A percentile compares a stretch with the other conserved stretches of the same genome.
These are phyloP conservation scores for Rhimphoctona megacephalus DNA, from an alignment of 2,888 invertebrate species.

Conservation along the genomic window DNA sequence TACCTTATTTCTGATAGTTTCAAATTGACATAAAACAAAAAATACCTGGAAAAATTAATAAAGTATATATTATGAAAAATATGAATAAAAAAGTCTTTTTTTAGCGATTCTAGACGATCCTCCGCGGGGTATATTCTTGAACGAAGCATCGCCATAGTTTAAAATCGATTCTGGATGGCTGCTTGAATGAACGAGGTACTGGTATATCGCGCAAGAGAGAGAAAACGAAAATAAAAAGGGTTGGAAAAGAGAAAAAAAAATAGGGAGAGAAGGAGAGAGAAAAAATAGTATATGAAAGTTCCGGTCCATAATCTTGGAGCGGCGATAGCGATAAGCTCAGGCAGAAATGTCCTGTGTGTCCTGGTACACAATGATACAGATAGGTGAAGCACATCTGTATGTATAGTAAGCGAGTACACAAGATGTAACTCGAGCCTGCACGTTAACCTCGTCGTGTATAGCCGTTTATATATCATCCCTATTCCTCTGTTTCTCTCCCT, in stretches of 20 bases:
- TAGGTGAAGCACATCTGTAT: background rate
- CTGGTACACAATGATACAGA: conserved; percentile 5
- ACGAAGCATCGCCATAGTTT: background rate
- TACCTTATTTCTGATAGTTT: background rate
- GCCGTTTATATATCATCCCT: conserved; percentile 31
- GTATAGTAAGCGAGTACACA: conserved; percentile 23
- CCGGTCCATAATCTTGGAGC: conserved; percentile 57
- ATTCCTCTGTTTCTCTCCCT: conserved; percentile 8
- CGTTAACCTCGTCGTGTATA: conserved; percentile 41
- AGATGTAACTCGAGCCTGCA: conserved; percentile 49
- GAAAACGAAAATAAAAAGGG: background rate
- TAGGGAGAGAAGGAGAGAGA: background rate
- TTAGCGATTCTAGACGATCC: background rate
- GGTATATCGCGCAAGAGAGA: background rate
- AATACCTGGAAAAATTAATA: background rate
- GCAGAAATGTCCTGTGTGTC: conserved; percentile 30
- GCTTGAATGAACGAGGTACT: background rate
- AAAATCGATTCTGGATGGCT: conserved; percentile 9
- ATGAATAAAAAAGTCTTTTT: background rate
- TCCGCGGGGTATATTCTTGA: background rate
- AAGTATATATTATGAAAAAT: background rate
- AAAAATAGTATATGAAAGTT: conserved; percentile 31
- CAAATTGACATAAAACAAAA: background rate
- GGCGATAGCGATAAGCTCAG: conserved; percentile 59
- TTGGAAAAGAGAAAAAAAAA: background rate